Base-by-base conservation (phyloP, 2,113 vertebrate genomes). In the Menura novaehollandiae region DNA sequence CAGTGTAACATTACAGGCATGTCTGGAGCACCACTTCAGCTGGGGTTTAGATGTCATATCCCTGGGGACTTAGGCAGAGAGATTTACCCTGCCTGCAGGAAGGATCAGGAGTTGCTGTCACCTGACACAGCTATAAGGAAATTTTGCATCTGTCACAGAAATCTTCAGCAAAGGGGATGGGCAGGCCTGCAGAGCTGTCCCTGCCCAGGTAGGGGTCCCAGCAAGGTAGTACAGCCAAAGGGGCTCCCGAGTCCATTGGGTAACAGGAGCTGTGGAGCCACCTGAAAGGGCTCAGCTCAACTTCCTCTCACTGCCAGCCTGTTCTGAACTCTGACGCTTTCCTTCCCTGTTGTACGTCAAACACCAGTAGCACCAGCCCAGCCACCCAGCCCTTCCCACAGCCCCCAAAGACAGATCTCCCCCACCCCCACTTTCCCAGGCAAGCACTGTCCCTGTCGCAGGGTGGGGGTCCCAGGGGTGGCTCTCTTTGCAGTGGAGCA, bases 1-100 rank as follows among this genome's bases (percentile, higher is more conserved):
- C 22, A 4, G 77, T n/a, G 35, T 3, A 26, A 44, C 2, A 8
- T 24, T 43, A 12, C 60, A 17, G 47, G 9, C 64, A 11, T 0
- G 0, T 33, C 71, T 73, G 0, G 0, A 83, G 59, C 58, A 35
- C 20, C 0, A 0, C 62, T 82, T 14, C 35, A 46, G 4, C 55
- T 71, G 3, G 0, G 11, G 19, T n/a, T 44, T 35, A 17, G 56
- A 4, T 64, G 62, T 39, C 85, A 41, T 15, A 39, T 39, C 68
- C 59, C 72, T 51, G 32, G 39, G 24, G 26, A 37, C 35, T 59
- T 23, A 0, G 0, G 4, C 33, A 91, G 60, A 30, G 21, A 55
- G 78, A 46, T 46, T 76, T 30, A 58, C 35, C 24, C 35, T 67
- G 71, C 35, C 75, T 55, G 63, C 51, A 80, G 66, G n/a, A 30